These are phyloP conservation scores for Zele albiditarsus DNA, from an alignment of 2,888 invertebrate species.

Conservation along the genomic window DNA sequence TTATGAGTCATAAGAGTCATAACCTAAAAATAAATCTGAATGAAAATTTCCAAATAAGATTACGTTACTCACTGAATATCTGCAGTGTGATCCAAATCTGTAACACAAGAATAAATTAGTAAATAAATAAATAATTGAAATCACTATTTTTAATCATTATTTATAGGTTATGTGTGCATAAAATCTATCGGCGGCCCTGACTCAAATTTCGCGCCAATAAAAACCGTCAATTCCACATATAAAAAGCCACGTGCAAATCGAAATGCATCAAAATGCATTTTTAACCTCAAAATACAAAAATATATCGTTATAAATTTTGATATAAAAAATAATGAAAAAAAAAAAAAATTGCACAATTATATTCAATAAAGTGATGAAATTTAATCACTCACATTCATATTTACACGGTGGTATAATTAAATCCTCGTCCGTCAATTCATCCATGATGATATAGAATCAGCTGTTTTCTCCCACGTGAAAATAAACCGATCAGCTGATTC, in stretches of 20 bases:
- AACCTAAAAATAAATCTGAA: constrained; percentile 36
- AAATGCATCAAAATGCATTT: neutral
- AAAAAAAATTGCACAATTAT: neutral
- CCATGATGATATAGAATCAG: constrained; percentile 64
- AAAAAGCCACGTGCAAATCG: constrained; percentile 21
- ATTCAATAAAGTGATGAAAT: neutral
- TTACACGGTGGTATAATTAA: constrained; percentile 79
- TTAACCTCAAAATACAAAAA: neutral
- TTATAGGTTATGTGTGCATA: too few relatives aligned
- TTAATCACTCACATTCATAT: constrained; percentile 85
- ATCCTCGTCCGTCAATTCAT: constrained; percentile 77
- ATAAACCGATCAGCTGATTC: constrained; percentile 67
- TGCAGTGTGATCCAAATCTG: constrained; percentile 97
- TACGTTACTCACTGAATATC: constrained; percentile 93
- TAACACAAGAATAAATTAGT: constrained; percentile 63
- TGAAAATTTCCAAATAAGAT: neutral
- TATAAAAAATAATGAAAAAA: constrained; percentile 1
- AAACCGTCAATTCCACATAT: constrained; percentile 7
- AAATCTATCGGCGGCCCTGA: neutral
- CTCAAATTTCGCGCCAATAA: neutral
- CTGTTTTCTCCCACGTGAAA: constrained; percentile 60
- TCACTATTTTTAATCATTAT: neutral
- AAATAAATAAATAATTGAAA: neutral
- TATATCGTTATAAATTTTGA: neutral
- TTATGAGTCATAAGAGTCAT: constrained; percentile 35